Conservation (phyloP, 2,797 vertebrate genomes). For the Coracias cyanogaster region DNA sequence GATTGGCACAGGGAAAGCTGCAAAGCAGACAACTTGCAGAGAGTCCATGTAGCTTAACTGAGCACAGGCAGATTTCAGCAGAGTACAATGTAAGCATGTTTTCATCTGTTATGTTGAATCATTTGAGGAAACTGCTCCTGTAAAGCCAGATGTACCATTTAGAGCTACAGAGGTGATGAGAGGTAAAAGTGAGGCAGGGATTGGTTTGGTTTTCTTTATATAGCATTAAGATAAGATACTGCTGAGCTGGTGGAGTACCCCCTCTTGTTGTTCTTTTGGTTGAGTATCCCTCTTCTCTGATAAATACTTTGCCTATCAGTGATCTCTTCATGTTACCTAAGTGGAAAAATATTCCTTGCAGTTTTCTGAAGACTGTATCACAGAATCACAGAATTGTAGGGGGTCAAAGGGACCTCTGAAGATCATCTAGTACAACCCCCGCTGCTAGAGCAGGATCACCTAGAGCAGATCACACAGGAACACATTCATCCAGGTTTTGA, state of each 20-base stretch:
- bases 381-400: too few species aligned
- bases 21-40: not conserved
- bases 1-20: not conserved
- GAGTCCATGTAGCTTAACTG: not conserved
- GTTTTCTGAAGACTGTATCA: not conserved
- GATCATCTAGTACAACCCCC: too few species aligned
- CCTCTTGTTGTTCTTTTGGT: not conserved
- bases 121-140: not conserved
- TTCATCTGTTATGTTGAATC: not conserved
- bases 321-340: not conserved
- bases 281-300: not conserved
- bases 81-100: not conserved
- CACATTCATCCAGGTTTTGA: too few species aligned
- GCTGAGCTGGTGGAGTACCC: not conserved
- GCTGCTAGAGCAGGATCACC: too few species aligned
- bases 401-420: too few species aligned
- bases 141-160: not conserved
- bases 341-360: not conserved
- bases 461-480: too few species aligned
- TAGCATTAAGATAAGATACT: not conserved
- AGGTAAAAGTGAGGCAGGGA: not conserved
- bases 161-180: not conserved
- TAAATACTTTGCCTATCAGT: not conserved
- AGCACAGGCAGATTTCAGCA: not conserved
- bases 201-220: not conserved